phyloP scores from a whole-genome alignment of 2,797 vertebrate species.

The Pangasius krempfi region DNA sequence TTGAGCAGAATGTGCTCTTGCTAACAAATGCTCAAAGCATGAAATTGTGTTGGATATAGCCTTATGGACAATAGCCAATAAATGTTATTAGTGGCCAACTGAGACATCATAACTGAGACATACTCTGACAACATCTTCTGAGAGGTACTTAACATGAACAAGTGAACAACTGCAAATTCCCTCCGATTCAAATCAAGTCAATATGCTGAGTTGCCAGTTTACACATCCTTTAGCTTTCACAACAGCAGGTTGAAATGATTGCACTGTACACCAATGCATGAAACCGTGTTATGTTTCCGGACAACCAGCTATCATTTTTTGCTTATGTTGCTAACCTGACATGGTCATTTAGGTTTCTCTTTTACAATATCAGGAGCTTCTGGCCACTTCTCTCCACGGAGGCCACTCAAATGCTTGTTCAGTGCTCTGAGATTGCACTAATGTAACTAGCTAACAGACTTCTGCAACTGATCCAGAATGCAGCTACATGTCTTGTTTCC shows the following conservation, averaged over 20 bases:
- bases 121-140: neutral
- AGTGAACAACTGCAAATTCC: neutral
- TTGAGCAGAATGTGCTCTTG: neutral
- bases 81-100: neutral
- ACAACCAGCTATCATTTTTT: too few relatives aligned
- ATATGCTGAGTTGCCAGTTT: too few relatives aligned
- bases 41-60: neutral
- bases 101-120: neutral
- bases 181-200: neutral
- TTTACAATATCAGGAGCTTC: too few relatives aligned
- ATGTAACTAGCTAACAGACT: too few relatives aligned
- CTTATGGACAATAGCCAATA: neutral
- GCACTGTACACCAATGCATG: neutral
- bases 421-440: too few relatives aligned
- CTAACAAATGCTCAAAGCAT: neutral
- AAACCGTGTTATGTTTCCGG: too few relatives aligned
- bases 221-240: neutral
- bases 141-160: neutral
- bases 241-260: neutral
- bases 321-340: too few relatives aligned
- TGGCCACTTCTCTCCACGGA: too few relatives aligned
- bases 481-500: neutral
- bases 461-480: neutral
- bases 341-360: too few relatives aligned
- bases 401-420: too few relatives aligned